Evolutionary conservation across 2,888 invertebrate species (phyloP), one percentile per base, ranked within the genome.

Genomic region (Temnothorax unifasciatus): DNA sequence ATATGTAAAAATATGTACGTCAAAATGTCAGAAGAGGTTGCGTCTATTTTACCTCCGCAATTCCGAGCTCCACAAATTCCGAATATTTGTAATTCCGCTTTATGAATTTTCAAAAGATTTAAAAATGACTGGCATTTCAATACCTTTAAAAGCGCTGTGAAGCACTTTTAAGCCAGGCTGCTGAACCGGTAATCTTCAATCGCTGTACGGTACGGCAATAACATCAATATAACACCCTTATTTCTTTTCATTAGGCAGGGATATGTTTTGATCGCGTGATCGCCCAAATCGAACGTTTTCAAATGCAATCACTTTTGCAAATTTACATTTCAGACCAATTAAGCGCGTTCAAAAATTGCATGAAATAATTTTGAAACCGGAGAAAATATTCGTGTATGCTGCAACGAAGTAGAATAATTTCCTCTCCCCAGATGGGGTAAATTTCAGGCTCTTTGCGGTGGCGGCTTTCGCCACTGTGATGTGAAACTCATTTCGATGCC

Each of bases 61-160:
- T 11, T 41, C 6, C 25, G 38, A 61, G 13, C 29, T 61, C 8
- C 29, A 29, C 61, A 61, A 74, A 74, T 61, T 44, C 15, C 61
- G 61, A 74, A 59, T 74, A 74, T 74, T 61, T 61, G 44, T 18
- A 61, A 61, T 74, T 61, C 44, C 15, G n/a, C 5, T 74, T 74
- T 44, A 74, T 74, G 29, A 74, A 74, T 74, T 74, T 74, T 59
- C 61, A 59, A 54, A 71, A 54, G 71, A 71, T 71, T 38, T 34
- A 38, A 74, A 74, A 74, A 29, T 74, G 25, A 41, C 13, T 25
- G 41, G 6, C 25, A 41, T 73, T 73, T 73, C 13, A 41, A 18
- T 73, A 25, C 41, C 25, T 18, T 34, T 9, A 59, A 44, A 29
- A 59, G n/a, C 41, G 0, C 3, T 29, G 41, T 18, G 5, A 29